These are phyloP conservation scores for Campoplex capitator DNA, from an alignment of 2,888 invertebrate species.

Conservation along the genomic window DNA sequence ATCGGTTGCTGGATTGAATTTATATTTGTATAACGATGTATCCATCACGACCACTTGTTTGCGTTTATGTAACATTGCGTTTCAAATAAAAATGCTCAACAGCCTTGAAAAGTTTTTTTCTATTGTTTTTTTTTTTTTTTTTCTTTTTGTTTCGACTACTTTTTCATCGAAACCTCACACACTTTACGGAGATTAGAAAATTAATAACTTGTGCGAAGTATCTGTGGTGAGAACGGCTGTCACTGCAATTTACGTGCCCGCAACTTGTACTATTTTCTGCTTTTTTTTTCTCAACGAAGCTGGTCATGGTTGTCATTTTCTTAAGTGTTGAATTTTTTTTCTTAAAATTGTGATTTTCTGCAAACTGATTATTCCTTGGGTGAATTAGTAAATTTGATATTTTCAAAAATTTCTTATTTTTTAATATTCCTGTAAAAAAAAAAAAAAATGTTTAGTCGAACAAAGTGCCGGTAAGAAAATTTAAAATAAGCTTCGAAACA, in stretches of 20 bases:
- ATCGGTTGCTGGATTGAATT: slow-evolving; percentile 60
- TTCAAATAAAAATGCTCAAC: slow-evolving; percentile 55
- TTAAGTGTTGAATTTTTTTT: neutral
- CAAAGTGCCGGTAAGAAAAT: too few relatives aligned
- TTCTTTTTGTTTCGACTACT: neutral
- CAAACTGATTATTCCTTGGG: neutral
- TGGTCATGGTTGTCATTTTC: neutral
- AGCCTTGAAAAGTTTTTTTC: neutral
- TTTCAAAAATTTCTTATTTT: neutral
- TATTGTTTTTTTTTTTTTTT: too few relatives aligned
- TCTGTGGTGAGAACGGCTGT: neutral
- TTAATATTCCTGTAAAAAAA: neutral
- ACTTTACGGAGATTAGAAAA: neutral
- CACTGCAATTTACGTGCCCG: neutral
- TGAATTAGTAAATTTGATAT: neutral
- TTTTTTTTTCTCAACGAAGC: neutral
- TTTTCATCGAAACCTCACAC: neutral
- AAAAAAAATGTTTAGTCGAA: neutral
- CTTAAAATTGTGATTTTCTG: neutral
- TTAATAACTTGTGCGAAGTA: neutral
- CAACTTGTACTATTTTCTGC: neutral
- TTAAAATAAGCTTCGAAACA: neutral
- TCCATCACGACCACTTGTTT: slow-evolving; percentile 52
- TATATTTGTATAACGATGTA: slow-evolving; percentile 19
- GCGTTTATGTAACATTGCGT: slow-evolving; percentile 51